These are phyloP conservation scores for Sitta europaea DNA, from an alignment of 2,113 vertebrate species.

Conservation along the genomic window DNA sequence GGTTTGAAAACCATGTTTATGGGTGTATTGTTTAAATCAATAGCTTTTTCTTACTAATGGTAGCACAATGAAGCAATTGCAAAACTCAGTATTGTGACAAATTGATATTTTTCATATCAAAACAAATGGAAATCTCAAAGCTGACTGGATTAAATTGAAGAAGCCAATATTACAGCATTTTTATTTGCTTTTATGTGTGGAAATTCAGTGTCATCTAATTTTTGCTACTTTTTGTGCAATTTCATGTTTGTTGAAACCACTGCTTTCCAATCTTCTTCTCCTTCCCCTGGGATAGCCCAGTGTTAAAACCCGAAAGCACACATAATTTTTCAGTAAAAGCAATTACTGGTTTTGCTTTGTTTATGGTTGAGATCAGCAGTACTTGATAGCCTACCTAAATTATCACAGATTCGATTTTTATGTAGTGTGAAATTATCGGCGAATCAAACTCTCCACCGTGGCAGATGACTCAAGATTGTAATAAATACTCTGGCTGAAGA, in stretches of 20 bases:
- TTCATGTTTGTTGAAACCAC: background rate
- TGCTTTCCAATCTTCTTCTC: background rate
- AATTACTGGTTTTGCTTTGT: constrained; percentile 44
- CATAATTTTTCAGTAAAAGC: constrained; percentile 8
- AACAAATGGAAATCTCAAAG: background rate
- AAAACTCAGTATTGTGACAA: background rate
- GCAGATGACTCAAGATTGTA: background rate
- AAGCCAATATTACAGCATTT: background rate
- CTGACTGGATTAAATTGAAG: background rate
- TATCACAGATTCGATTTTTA: constrained; percentile 10
- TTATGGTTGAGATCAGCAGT: constrained; percentile 8
- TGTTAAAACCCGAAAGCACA: background rate
- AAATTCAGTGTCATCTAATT: background rate
- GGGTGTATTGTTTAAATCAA: background rate
- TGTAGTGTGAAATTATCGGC: constrained; percentile 29
- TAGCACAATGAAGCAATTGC: background rate
- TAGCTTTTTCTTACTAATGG: background rate
- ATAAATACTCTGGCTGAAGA: background rate
- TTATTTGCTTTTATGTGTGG: background rate
- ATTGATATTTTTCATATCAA: constrained; percentile 9
- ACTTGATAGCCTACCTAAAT: background rate
- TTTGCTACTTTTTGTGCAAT: background rate
- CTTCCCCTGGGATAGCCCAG: background rate
- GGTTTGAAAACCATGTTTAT: background rate
- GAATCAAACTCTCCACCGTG: background rate